These are phyloP conservation scores for Drosophila lacteicornis DNA, from an alignment of 1,140 invertebrate species.

Conservation along the genomic window DNA sequence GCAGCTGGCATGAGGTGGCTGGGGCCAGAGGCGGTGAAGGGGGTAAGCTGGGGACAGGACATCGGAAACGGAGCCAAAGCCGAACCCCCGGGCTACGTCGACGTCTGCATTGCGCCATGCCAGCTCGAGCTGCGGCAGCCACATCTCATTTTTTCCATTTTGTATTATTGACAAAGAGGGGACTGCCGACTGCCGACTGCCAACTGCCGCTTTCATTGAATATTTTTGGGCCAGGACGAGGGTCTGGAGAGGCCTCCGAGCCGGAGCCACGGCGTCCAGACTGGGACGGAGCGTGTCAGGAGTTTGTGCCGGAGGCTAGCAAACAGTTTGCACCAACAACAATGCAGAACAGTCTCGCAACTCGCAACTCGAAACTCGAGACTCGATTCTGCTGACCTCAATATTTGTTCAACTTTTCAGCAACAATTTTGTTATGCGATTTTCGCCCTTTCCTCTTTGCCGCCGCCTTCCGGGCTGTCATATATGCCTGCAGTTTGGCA, in stretches of 20 bases:
- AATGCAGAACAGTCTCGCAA: conserved; percentile 30
- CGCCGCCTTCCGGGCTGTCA: conserved; percentile 44
- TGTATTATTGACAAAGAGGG: conserved; percentile 71
- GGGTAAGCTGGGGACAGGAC: conserved; percentile 6
- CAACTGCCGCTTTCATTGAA: conserved; percentile 74
- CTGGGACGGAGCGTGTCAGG: conserved; percentile 58
- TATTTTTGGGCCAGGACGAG: conserved; percentile 54
- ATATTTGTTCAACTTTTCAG: conserved; percentile 81
- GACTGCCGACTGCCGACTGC: conserved; percentile 42
- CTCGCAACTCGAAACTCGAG: conserved; percentile 18
- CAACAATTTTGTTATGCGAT: conserved; percentile 80
- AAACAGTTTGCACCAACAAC: conserved; percentile 71
- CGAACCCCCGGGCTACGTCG: conserved; percentile 42
- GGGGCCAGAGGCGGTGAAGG: background rate
- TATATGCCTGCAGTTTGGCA: conserved; percentile 80
- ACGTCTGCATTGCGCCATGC: conserved; percentile 51
- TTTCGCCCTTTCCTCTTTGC: conserved; percentile 16
- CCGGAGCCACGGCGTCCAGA: conserved; percentile 20
- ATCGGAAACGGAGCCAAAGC: conserved; percentile 10
- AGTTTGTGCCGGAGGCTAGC: conserved; percentile 74
- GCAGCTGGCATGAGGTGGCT: conserved; percentile 16
- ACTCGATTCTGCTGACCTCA: conserved; percentile 69
- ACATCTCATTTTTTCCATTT: conserved; percentile 55
- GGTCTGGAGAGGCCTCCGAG: conserved; percentile 1
- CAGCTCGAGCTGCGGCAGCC: conserved; percentile 33